These are phyloP conservation scores for Corynorhinus townsendii DNA, from an alignment of 2,113 vertebrate species.

Conservation along the genomic window DNA sequence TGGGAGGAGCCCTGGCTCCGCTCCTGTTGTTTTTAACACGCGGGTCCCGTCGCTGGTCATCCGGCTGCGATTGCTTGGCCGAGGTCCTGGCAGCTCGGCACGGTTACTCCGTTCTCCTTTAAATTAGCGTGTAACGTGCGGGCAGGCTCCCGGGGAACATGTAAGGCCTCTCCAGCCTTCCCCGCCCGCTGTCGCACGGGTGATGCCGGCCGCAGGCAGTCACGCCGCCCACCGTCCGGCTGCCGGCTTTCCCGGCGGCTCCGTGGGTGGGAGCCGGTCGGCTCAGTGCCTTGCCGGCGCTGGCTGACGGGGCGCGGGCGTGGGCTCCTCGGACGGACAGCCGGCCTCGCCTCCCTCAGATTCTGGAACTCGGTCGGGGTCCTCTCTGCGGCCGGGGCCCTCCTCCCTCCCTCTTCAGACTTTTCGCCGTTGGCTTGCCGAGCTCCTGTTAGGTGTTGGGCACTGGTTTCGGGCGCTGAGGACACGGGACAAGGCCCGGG, in stretches of 20 bases:
- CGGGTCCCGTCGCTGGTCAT: rapidly evolving
- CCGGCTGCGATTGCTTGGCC: not conserved
- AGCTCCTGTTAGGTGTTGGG: not conserved
- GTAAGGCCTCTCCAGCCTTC: not conserved
- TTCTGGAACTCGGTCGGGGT: not conserved
- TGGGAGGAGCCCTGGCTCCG: not conserved
- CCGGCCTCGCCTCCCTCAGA: not conserved
- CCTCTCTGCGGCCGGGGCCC: rapidly evolving
- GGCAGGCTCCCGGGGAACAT: not conserved
- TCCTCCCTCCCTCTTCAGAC: not conserved
- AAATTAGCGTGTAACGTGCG: not conserved
- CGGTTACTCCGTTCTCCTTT: not conserved
- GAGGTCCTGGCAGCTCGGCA: not conserved
- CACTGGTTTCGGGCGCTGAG: not conserved
- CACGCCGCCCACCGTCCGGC: rapidly evolving
- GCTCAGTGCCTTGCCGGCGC: not conserved
- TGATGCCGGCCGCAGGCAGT: not conserved
- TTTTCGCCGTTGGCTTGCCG: not conserved
- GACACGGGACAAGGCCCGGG: not conserved
- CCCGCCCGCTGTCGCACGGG: no score
- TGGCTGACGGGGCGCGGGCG: rapidly evolving
- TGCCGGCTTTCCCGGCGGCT: not conserved
- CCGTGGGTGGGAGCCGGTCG: not conserved
- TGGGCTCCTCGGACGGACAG: rapidly evolving
- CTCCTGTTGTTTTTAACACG: no score